Evolutionary conservation across 2,888 invertebrate species (phyloP).

Genomic region (Nudaria mundana): DNA sequence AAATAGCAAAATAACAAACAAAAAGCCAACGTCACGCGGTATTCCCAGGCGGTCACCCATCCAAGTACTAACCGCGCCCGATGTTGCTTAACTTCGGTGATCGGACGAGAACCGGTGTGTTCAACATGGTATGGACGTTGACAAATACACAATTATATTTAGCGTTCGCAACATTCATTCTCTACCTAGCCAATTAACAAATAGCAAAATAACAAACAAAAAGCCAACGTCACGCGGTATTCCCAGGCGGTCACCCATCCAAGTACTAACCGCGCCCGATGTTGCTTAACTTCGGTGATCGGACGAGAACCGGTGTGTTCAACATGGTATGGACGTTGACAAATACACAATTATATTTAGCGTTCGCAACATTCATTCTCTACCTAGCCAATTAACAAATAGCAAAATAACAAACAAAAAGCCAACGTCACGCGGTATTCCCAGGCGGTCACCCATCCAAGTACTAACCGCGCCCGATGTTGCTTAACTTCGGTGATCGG

Average conservation of each 20-base stretch:
- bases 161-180: no score
- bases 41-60: constrained; percentile 74
- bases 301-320: constrained; percentile 72
- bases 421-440: constrained; percentile 55
- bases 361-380: no score
- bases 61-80: constrained; percentile 76
- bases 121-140: constrained; percentile 59
- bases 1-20: no score
- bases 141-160: no score
- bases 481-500: constrained; percentile 75
- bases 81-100: constrained; percentile 77
- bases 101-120: constrained; percentile 76
- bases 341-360: no score
- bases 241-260: constrained; percentile 71
- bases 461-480: constrained; percentile 71
- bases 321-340: constrained; percentile 62
- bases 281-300: constrained; percentile 74
- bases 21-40: constrained; percentile 53
- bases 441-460: constrained; percentile 72
- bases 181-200: no score
- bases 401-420: no score
- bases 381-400: no score
- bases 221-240: constrained; percentile 64
- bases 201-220: no score
- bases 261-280: constrained; percentile 72